Percentiles rank a stretch among this genome's conserved stretches.
These are phyloP conservation scores for Pyrrhia umbra DNA, from an alignment of 2,888 invertebrate species.

Conservation along the genomic window DNA sequence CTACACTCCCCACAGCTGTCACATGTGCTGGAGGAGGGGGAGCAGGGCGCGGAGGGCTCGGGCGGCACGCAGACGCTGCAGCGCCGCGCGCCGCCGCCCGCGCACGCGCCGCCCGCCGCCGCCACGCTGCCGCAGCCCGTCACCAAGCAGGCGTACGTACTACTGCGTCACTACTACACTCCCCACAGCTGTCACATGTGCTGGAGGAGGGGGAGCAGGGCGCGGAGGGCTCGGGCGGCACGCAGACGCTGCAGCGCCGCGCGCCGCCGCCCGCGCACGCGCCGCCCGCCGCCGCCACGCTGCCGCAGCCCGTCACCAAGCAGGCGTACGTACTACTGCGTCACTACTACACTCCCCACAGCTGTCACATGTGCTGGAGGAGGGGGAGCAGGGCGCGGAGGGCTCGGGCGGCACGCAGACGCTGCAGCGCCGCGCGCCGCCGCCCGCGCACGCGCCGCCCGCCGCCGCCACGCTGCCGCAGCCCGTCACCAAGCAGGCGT, in stretches of 20 bases:
- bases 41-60: constrained; percentile 68
- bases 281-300: constrained; percentile 78
- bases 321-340: constrained; percentile 63
- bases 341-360: too few relatives aligned
- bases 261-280: constrained; percentile 59
- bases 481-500: constrained; percentile 81
- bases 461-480: constrained; percentile 83
- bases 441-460: constrained; percentile 58
- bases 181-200: too few relatives aligned
- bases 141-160: constrained; percentile 74
- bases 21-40: constrained; percentile 74
- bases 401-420: constrained; percentile 84
- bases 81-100: constrained; percentile 74
- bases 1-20: too few relatives aligned
- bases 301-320: constrained; percentile 85
- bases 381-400: constrained; percentile 67
- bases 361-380: constrained; percentile 76
- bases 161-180: neutral
- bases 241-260: constrained; percentile 85
- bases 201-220: constrained; percentile 69
- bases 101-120: constrained; percentile 70
- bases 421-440: constrained; percentile 80
- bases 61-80: constrained; percentile 85
- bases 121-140: constrained; percentile 85
- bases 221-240: constrained; percentile 76